phyloP scores from a whole-genome alignment of 2,888 invertebrate genomes.

The Watsonalla binaria region DNA sequence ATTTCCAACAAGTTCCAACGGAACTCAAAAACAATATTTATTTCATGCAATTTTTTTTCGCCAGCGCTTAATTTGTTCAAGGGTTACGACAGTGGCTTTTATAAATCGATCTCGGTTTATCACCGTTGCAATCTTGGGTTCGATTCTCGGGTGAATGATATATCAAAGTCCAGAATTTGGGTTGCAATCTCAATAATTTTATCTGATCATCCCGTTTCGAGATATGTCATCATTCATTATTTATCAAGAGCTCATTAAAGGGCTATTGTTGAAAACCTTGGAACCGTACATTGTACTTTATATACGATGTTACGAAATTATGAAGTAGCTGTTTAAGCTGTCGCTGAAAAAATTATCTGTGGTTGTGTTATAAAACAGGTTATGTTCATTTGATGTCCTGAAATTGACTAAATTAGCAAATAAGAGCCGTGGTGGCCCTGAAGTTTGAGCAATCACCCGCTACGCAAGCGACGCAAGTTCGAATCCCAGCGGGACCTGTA shows the following conservation, averaged over 20 bases:
- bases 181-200: slow-evolving; percentile 64
- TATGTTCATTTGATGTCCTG: too few species aligned
- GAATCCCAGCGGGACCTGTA: too few species aligned
- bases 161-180: slow-evolving; percentile 65
- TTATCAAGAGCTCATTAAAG: slow-evolving; percentile 36
- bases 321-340: too few species aligned
- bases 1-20: slow-evolving; percentile 2
- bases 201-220: slow-evolving; percentile 47
- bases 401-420: too few species aligned
- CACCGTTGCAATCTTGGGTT: slow-evolving; percentile 21
- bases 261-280: slow-evolving; percentile 19
- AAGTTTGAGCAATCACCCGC: too few species aligned
- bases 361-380: too few species aligned
- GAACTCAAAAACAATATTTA: slow-evolving; percentile 19
- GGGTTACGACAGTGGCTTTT: slow-evolving; percentile 47
- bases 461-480: too few species aligned
- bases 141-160: slow-evolving; percentile 50
- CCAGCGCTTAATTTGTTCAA: slow-evolving; percentile 45
- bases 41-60: slow-evolving; percentile 20
- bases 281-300: too few species aligned
- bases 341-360: too few species aligned
- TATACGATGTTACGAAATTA: too few species aligned
- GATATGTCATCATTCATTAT: slow-evolving; percentile 47
- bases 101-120: slow-evolving; percentile 57
- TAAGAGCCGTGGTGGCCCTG: too few species aligned